These are phyloP conservation scores for Gymnodraco acuticeps DNA, from an alignment of 2,797 vertebrate species.

Conservation along the genomic window DNA sequence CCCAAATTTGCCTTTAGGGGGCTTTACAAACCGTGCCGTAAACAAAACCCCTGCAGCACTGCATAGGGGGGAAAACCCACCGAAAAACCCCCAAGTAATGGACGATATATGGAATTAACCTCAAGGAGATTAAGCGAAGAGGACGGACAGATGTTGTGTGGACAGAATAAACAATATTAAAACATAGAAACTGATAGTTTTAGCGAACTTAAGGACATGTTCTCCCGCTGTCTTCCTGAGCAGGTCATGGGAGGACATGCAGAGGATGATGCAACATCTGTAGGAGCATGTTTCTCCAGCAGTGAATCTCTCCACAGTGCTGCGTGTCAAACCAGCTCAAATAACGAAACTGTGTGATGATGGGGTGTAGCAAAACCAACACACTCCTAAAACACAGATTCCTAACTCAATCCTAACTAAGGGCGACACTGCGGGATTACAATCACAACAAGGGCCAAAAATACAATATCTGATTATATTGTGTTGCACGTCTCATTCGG, in stretches of 20 bases:
- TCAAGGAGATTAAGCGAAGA: too few relatives aligned
- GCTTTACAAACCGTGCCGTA: too few relatives aligned
- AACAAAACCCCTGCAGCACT: too few relatives aligned
- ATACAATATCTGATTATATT: too few relatives aligned
- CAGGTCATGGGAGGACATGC: conserved; percentile 36
- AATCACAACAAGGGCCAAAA: too few relatives aligned
- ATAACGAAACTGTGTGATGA: conserved; percentile 51
- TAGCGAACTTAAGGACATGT: conserved; percentile 15
- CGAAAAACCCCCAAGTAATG: too few relatives aligned
- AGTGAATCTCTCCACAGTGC: conserved; percentile 31
- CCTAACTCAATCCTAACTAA: background rate
- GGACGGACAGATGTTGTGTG: background rate
- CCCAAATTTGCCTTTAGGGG: background rate
- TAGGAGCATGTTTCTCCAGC: conserved; percentile 45
- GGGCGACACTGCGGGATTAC: background rate
- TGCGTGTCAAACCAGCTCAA: conserved; percentile 50
- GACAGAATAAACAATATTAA: too few relatives aligned
- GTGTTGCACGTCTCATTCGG: too few relatives aligned
- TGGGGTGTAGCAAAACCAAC: conserved; percentile 10
- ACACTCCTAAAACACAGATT: conserved; percentile 22
- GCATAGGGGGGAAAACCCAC: too few relatives aligned
- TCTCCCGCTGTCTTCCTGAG: background rate
- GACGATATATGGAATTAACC: too few relatives aligned
- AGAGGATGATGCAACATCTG: conserved; percentile 61
- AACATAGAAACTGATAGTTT: too few relatives aligned